A percentile compares a stretch with the other conserved stretches of the same genome.
Conservation (phyloP, 2,888 invertebrate species). For the Melanchra persicariae region DNA sequence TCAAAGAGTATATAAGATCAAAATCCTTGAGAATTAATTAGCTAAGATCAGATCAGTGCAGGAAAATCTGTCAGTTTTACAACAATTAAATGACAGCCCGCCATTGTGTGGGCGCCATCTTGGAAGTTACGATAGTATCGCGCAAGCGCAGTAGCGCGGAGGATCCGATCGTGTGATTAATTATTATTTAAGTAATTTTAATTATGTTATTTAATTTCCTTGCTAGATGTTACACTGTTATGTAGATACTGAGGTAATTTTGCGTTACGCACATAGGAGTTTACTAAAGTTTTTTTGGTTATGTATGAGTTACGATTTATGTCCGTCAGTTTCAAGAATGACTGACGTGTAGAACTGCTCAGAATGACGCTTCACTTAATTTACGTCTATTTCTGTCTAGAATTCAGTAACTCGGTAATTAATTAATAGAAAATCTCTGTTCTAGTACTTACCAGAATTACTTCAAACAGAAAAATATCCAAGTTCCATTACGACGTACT, state of each 20-base stretch:
- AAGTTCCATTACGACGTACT: no score
- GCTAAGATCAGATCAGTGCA: slow-evolving; percentile 55
- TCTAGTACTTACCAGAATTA: neutral
- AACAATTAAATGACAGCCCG: slow-evolving; percentile 55
- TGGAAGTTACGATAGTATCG: slow-evolving; percentile 53
- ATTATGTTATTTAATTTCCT: slow-evolving; percentile 60
- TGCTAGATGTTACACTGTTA: slow-evolving; percentile 45
- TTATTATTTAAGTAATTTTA: slow-evolving; percentile 40
- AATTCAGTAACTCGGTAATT: slow-evolving; percentile 1
- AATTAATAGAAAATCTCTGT: neutral
- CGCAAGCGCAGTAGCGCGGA: slow-evolving; percentile 57
- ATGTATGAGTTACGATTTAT: slow-evolving; percentile 27
- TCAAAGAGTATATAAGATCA: slow-evolving; percentile 39
- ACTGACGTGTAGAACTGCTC: slow-evolving; percentile 36
- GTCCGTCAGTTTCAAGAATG: slow-evolving; percentile 36
- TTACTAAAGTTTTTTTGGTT: slow-evolving; percentile 28
- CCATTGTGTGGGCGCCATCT: slow-evolving; percentile 59
- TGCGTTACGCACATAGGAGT: slow-evolving; percentile 37
- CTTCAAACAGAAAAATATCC: neutral
- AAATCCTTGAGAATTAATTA: slow-evolving; percentile 62
- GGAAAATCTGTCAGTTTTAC: slow-evolving; percentile 57
- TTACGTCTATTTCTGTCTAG: neutral
- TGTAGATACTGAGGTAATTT: slow-evolving; percentile 31
- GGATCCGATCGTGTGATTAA: slow-evolving; percentile 60
- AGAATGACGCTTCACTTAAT: slow-evolving; percentile 8